phyloP scores from a whole-genome alignment of 2,888 invertebrate genomes.

The Drosophila stalkeri region DNA sequence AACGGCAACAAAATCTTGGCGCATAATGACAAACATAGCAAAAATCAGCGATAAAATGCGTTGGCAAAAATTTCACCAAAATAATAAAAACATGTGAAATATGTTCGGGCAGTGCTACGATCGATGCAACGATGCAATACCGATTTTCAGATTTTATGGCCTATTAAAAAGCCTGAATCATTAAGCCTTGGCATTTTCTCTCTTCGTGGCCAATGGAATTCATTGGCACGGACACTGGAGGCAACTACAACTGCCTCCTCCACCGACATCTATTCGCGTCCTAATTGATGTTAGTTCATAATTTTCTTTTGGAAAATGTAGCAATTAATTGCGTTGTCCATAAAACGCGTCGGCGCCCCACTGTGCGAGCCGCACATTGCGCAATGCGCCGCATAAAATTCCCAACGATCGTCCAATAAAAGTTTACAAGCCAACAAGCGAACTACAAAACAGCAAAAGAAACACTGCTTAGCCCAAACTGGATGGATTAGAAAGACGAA shows the following conservation, averaged over 20 bases:
- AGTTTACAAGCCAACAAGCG: slow-evolving; percentile 72
- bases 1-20: slow-evolving; percentile 44
- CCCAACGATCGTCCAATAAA: slow-evolving; percentile 69
- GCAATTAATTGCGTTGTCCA: slow-evolving; percentile 78
- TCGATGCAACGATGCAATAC: slow-evolving; percentile 65
- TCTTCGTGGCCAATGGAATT: slow-evolving; percentile 44
- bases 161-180: slow-evolving; percentile 79
- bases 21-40: slow-evolving; percentile 59
- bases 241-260: slow-evolving; percentile 6
- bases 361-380: slow-evolving; percentile 77
- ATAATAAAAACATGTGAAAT: slow-evolving; percentile 80
- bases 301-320: slow-evolving; percentile 80
- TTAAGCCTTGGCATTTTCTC: slow-evolving; percentile 55
- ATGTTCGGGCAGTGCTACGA: slow-evolving; percentile 63
- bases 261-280: slow-evolving; percentile 51
- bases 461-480: slow-evolving; percentile 21
- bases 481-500: slow-evolving; percentile 26
- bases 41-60: slow-evolving; percentile 64
- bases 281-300: slow-evolving; percentile 81
- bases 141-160: slow-evolving; percentile 78
- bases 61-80: slow-evolving; percentile 71
- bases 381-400: slow-evolving; percentile 71
- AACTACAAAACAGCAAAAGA: slow-evolving; percentile 21
- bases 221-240: slow-evolving; percentile 20
- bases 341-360: slow-evolving; percentile 78